Evolutionary conservation across 1,140 invertebrate genomes (phyloP), one percentile per base, ranked within the genome.

Genomic region (Drosophila pseudoananassae): DNA sequence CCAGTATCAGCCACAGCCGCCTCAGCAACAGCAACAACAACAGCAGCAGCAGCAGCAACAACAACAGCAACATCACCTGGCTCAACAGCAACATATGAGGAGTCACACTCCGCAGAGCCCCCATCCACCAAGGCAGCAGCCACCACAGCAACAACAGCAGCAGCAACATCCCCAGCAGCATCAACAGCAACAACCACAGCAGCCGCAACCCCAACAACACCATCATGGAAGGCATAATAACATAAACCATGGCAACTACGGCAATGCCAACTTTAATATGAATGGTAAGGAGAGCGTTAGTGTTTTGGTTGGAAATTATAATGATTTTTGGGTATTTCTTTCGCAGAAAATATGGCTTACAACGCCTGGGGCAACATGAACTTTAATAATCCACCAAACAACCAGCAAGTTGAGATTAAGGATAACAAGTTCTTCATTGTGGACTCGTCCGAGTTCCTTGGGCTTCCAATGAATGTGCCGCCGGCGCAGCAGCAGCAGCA

Each of bases 351-450:
- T 12, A 46, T 46, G 38, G 53, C 80, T 5, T 52, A 78, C 6
- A 84, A 90, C 20, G 55, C 74, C 1, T 90, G 89, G 89, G 81
- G 80, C 43, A 90, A 83, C 56, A 77, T 90, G 61, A 76, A 71
- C 47, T 90, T 88, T 70, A 78, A 71, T 29, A 74, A 75, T 38
- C 52, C 87, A 15, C 52, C 79, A 12, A 88, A 64, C 61, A 79
- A 54, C 29, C 88, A 82, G 36, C 88, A 79, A 27, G 82, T 90
- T 23, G 88, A 90, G 65, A 72, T 90, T 14, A 90, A 90, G 45
- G 79, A 88, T 60, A 88, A 91, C 45, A 91, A 91, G 52, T 91
- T 82, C 51, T 91, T 91, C 40, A 88, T 90, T 45, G 90, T 91
- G 17, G 90, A 91, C 53, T 90, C 90, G 33, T 54, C 89, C 33